These are phyloP conservation scores for Chloromyia formosa DNA, from an alignment of 2,888 invertebrate species.

Conservation along the genomic window DNA sequence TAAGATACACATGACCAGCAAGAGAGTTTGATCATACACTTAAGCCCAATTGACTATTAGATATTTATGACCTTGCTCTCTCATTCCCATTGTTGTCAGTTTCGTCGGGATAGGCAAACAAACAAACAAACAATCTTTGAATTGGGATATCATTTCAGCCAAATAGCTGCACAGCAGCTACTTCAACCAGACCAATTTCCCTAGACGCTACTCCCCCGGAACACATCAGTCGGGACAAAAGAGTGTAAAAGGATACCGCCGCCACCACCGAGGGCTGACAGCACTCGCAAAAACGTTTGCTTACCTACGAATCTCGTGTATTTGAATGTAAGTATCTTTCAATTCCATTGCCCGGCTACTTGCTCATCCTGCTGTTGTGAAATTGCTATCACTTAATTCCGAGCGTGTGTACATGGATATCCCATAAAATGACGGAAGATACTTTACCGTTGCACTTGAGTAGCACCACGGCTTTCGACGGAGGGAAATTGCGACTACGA, in stretches of 20 bases:
- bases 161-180: neutral
- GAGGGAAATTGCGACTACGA: neutral
- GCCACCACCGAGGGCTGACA: neutral
- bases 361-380: neutral
- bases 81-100: slow-evolving; percentile 11
- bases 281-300: neutral
- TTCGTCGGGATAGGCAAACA: too few relatives aligned
- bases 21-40: slow-evolving; percentile 31
- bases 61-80: slow-evolving; percentile 40
- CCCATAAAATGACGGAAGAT: slow-evolving; percentile 11
- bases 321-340: neutral
- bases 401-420: too few relatives aligned
- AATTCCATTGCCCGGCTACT: neutral
- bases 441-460: neutral
- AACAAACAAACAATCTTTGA: slow-evolving; percentile 25
- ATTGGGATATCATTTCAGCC: slow-evolving; percentile 19
- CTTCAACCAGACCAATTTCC: slow-evolving; percentile 18
- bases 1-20: slow-evolving; percentile 29
- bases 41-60: slow-evolving; percentile 40
- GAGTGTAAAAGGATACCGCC: slow-evolving; percentile 24
- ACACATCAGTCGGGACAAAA: neutral
- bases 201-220: neutral
- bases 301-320: neutral
- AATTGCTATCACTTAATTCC: too few relatives aligned
- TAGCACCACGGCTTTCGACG: neutral